Base-by-base conservation (phyloP, 2,888 invertebrate genomes). In the Drosophila nr. medialis region DNA sequence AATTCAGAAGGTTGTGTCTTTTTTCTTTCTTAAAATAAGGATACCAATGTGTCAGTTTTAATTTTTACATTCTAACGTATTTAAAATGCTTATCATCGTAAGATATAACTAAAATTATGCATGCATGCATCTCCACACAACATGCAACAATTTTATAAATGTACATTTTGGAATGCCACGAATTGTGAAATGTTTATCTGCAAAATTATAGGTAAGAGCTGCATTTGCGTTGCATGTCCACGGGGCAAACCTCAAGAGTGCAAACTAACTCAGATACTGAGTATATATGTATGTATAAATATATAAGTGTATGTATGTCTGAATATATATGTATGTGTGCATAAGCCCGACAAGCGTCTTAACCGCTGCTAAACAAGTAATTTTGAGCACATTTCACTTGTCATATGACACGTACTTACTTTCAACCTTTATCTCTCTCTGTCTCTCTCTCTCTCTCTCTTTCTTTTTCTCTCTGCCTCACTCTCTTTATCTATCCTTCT, bases 321-420 rank as follows among this genome's bases (percentile, higher is more conserved):
- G 36, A 36, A n/a, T 45, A 27, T 18, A 7, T 36, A 29, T 53
- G 30, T 36, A 36, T 59, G 42, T 53, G 30, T 60, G 30, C 45
- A 58, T 30, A 65, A 65, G 15, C 36, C 59, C 48, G 65, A 58
- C 42, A 72, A 77, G 70, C 86, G 68, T 69, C 88, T 80, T 85
- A 80, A 66, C 87, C 78, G 67, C 82, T 75, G 74, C 88, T 87
- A 85, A 89, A 87, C 85, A 89, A 86, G 86, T 86, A 86, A 87
- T 89, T 86, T 89, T 87, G 86, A 64, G 73, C 90, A 87, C 86
- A 86, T 86, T 86, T 86, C 86, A 87, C 90, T 86, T 86, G 86
- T 86, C 88, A 89, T 80, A 86, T 82, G 88, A 89, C 90, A 86
- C 86, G 90, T 86, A 72, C 73, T 80, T 68, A 67, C 64, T 69